Evolutionary conservation across 1,140 invertebrate genomes (phyloP).

Genomic region (Drosophila ananassae): DNA sequence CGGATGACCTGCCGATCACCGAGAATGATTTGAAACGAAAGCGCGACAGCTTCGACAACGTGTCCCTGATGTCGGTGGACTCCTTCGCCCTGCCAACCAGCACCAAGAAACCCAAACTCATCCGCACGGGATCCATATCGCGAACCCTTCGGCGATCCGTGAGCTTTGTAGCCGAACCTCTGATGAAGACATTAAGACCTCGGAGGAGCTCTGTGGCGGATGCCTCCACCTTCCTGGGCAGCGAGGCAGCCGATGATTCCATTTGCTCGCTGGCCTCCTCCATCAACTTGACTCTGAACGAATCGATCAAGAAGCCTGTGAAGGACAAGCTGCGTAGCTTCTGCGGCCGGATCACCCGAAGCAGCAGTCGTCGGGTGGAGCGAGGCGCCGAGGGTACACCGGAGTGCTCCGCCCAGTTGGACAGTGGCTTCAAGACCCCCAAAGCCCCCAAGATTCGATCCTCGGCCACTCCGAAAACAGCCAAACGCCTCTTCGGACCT

Average conservation of each 20-base stretch:
- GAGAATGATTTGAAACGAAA: constrained; percentile 76
- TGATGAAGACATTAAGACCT: constrained; percentile 73
- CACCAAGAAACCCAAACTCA: constrained; percentile 79
- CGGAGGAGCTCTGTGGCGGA: constrained; percentile 73
- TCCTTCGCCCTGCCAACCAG: constrained; percentile 71
- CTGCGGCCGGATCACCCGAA: constrained; percentile 69
- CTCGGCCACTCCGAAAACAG: constrained; percentile 50
- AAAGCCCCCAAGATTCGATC: constrained; percentile 67
- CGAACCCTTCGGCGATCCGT: constrained; percentile 75
- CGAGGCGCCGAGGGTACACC: constrained; percentile 43
- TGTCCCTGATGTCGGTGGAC: constrained; percentile 79
- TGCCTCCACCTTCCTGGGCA: constrained; percentile 53
- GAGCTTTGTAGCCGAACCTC: constrained; percentile 77
- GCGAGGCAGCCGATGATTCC: constrained; percentile 71
- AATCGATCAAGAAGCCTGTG: constrained; percentile 74
- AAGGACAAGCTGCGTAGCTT: constrained; percentile 76
- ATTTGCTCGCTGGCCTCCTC: constrained; percentile 76
- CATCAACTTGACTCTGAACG: constrained; percentile 69
- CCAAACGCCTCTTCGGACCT: constrained; percentile 62
- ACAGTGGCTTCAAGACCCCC: constrained; percentile 76
- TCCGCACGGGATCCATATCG: constrained; percentile 78
- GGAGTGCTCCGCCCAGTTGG: constrained; percentile 30
- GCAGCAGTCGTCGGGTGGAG: constrained; percentile 63
- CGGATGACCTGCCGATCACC: constrained; percentile 44
- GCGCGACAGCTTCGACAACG: constrained; percentile 75